Conservation (phyloP, 2,888 invertebrate species). For the Polietes domitor region DNA sequence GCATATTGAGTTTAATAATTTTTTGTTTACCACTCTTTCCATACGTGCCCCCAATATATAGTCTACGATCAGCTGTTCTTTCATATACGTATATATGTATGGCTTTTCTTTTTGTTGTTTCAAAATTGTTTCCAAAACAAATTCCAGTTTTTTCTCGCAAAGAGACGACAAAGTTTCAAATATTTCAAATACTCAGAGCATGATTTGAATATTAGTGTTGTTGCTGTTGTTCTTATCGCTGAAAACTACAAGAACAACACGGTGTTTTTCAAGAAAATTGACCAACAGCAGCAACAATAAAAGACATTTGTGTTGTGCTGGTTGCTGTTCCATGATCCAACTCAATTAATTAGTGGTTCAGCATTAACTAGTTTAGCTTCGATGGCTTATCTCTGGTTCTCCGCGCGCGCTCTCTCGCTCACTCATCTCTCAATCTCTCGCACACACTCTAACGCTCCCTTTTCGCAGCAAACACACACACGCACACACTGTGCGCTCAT, state of each 20-base stretch:
- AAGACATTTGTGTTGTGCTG: slow-evolving; percentile 19
- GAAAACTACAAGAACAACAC: not conserved
- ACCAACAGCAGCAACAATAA: not conserved
- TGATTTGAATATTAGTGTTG: not conserved
- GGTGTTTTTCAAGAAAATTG: slow-evolving; percentile 1
- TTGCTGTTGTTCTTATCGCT: not conserved
- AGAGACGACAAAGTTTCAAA: not conserved
- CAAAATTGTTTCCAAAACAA: slow-evolving; percentile 6
- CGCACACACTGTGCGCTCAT: not conserved
- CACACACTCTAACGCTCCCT: slow-evolving; percentile 11
- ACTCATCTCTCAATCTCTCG: slow-evolving; percentile 9
- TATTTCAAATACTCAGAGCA: slow-evolving; percentile 29
- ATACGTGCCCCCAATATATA: too few species aligned
- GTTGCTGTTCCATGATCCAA: slow-evolving; percentile 12
- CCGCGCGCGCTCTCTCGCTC: not conserved
- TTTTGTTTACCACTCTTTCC: too few species aligned
- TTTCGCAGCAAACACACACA: not conserved
- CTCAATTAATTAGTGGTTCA: slow-evolving; percentile 60
- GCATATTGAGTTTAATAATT: too few species aligned
- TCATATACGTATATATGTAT: not conserved
- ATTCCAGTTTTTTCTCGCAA: slow-evolving; percentile 49
- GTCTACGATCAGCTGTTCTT: not conserved
- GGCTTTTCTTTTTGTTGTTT: too few species aligned
- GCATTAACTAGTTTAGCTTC: slow-evolving; percentile 57
- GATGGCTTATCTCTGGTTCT: not conserved